Conservation (phyloP, 2,888 invertebrate species). For the Suillia variegata region DNA sequence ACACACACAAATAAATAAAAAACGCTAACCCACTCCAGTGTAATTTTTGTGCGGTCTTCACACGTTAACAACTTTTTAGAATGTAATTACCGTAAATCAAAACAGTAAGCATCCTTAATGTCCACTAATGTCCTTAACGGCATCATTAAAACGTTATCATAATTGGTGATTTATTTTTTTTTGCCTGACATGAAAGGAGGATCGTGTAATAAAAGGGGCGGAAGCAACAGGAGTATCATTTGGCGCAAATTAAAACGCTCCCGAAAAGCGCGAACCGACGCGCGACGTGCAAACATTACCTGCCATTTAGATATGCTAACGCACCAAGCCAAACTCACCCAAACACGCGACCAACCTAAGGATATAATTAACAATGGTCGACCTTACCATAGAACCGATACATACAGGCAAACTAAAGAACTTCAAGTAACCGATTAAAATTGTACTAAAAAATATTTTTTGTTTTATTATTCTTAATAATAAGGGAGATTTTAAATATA, state of each 20-base stretch:
- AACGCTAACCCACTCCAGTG: not conserved
- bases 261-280: not conserved
- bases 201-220: not conserved
- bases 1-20: too few species aligned
- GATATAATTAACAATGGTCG: too few species aligned
- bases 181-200: not conserved
- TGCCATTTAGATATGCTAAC: not conserved
- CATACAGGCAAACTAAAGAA: too few species aligned
- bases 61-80: not conserved
- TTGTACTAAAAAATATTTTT: too few species aligned
- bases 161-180: slow-evolving; percentile 3
- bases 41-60: not conserved
- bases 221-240: slow-evolving; percentile 4
- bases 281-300: not conserved
- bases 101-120: slow-evolving; percentile 4
- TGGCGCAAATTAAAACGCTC: slow-evolving; percentile 31
- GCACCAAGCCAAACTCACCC: not conserved
- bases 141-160: slow-evolving; percentile 14
- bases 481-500: too few species aligned
- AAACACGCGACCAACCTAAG: not conserved
- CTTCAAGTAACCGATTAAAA: too few species aligned
- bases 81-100: slow-evolving; percentile 13
- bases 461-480: too few species aligned
- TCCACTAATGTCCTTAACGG: slow-evolving; percentile 13
- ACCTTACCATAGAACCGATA: not conserved